Conservation (phyloP, 2,888 invertebrate species). For the Dysmachus trigonus region DNA sequence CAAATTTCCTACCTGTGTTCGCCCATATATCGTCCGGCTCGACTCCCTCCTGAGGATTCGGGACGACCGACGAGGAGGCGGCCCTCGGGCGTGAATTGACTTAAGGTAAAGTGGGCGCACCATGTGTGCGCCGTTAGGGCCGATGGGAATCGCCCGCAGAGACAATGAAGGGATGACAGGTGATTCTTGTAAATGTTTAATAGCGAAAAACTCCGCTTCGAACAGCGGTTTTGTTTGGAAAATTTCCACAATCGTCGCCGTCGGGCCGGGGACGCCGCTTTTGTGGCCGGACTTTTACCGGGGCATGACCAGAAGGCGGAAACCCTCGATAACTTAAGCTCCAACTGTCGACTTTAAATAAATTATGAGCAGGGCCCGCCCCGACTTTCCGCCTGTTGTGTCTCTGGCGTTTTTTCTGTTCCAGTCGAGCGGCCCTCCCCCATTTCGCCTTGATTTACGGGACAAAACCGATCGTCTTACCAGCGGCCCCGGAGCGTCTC, state of each 20-base stretch:
- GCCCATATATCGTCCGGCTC: not conserved
- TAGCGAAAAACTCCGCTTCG: not conserved
- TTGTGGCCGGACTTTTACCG: not conserved
- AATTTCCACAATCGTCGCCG: not conserved
- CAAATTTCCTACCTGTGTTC: constrained; percentile 26
- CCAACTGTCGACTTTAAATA: constrained; percentile 33
- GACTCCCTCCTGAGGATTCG: not conserved
- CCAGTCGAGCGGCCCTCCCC: constrained; percentile 19
- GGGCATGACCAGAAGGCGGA: constrained; percentile 22
- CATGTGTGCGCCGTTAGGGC: not conserved
- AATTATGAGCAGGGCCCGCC: constrained; percentile 11
- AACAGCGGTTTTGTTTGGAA: not conserved
- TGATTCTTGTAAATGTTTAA: constrained; percentile 33
- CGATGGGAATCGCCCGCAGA: not conserved
- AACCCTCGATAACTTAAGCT: constrained; percentile 6
- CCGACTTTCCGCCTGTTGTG: not conserved
- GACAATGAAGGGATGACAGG: constrained; percentile 38
- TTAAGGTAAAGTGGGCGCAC: not conserved
- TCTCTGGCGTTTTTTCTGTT: constrained; percentile 16
- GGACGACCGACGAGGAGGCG: too few species aligned
- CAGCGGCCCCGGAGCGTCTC: not conserved
- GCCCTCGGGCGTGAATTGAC: not conserved
- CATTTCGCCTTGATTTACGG: constrained; percentile 22
- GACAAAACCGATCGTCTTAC: not conserved
- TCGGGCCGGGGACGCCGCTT: not conserved